Evolutionary conservation across 2,113 vertebrate species (phyloP).

Genomic region (Malaclemys terrapin): DNA sequence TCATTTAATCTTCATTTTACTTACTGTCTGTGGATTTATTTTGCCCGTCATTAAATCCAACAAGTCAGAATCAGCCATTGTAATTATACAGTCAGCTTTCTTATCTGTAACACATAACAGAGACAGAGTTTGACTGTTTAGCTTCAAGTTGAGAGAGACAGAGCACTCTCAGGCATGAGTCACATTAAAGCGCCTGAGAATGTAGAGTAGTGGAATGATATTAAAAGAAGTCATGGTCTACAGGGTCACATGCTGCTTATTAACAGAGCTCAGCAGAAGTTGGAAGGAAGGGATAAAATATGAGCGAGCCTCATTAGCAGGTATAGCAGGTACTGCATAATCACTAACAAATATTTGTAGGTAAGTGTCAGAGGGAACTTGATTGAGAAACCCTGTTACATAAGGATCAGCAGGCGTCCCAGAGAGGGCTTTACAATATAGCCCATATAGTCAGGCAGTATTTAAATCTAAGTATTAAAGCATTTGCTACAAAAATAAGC

Average conservation of each 20-base stretch:
- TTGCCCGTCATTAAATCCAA: slow-evolving; percentile 92
- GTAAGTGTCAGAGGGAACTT: background rate
- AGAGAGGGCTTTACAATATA: background rate
- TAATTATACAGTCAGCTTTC: slow-evolving; percentile 91
- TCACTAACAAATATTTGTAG: background rate
- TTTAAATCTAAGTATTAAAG: background rate
- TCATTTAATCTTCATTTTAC: slow-evolving; percentile 45
- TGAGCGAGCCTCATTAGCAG: background rate
- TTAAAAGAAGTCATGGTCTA: background rate
- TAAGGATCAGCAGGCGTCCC: background rate
- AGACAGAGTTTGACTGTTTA: background rate
- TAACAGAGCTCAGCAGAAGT: background rate
- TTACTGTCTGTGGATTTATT: slow-evolving; percentile 93
- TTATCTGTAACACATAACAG: slow-evolving; percentile 77
- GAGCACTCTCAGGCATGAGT: background rate
- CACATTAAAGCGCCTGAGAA: background rate
- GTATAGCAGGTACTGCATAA: background rate
- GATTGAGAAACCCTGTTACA: background rate
- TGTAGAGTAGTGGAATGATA: background rate
- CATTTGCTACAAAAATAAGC: background rate
- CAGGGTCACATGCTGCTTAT: background rate
- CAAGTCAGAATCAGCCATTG: slow-evolving; percentile 89
- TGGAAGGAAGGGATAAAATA: background rate
- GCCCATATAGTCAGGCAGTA: background rate
- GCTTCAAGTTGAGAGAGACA: background rate